Conservation (phyloP, 2,888 invertebrate species). For the Agrotis segetum region DNA sequence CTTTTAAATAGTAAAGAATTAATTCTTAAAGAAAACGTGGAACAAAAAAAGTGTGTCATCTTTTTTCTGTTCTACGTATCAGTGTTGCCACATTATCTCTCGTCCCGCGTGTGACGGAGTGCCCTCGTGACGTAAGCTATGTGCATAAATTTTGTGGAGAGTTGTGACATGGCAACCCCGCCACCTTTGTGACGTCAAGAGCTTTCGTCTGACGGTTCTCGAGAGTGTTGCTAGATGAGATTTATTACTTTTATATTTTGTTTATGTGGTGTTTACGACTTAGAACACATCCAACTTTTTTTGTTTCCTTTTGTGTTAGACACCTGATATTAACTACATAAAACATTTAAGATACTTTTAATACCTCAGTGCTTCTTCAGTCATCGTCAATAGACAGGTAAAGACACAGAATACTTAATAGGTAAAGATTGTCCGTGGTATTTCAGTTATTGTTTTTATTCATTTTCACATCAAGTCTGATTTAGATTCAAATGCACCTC, state of each 20-base stretch:
- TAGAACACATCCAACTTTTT: conserved; percentile 11
- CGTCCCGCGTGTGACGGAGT: conserved; percentile 75
- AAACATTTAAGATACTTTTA: no score
- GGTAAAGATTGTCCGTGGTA: not conserved
- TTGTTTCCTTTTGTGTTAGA: not conserved
- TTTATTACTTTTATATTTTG: conserved; percentile 63
- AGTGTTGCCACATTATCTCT: conserved; percentile 71
- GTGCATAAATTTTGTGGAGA: conserved; percentile 86
- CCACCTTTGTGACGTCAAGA: conserved; percentile 75
- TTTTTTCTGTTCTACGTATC: conserved; percentile 55
- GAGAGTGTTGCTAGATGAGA: conserved; percentile 63
- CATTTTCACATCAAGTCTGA: conserved; percentile 5
- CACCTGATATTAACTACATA: not conserved
- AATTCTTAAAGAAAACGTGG: not conserved
- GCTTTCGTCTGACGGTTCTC: conserved; percentile 67
- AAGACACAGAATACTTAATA: no score
- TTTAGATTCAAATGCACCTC: conserved; percentile 24
- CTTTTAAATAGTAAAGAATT: not conserved
- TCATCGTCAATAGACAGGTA: not conserved
- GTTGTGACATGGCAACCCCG: conserved; percentile 76
- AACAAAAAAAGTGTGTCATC: conserved; percentile 30
- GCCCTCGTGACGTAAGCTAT: conserved; percentile 82
- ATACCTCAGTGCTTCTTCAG: not conserved
- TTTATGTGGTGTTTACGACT: conserved; percentile 48
- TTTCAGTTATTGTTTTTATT: conserved; percentile 1